These are phyloP conservation scores for Drosophila monieri DNA, from an alignment of 2,888 invertebrate species.

Conservation along the genomic window DNA sequence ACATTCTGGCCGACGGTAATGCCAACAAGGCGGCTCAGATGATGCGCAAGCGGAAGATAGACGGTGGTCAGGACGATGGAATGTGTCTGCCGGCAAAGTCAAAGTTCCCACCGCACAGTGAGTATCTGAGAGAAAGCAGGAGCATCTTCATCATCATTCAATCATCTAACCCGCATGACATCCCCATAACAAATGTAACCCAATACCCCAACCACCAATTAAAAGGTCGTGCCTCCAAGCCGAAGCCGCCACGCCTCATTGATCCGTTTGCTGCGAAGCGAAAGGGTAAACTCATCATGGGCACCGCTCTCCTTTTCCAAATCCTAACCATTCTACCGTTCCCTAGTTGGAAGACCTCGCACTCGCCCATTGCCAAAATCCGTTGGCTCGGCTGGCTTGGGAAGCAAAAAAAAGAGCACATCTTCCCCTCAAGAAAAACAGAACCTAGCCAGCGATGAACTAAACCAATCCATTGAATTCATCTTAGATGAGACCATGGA, in stretches of 20 bases:
- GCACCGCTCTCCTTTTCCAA: slow-evolving; percentile 6
- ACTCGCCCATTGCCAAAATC: slow-evolving; percentile 77
- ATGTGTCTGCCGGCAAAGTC: slow-evolving; percentile 79
- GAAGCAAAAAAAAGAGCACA: slow-evolving; percentile 30
- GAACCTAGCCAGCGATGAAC: slow-evolving; percentile 74
- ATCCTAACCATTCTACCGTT: slow-evolving; percentile 59
- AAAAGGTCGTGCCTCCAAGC: slow-evolving; percentile 61
- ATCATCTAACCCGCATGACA: slow-evolving; percentile 10
- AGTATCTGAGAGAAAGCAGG: slow-evolving; percentile 34
- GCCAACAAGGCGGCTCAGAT: slow-evolving; percentile 44
- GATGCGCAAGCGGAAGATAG: slow-evolving; percentile 85
- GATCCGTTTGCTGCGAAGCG: slow-evolving; percentile 83
- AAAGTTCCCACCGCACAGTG: slow-evolving; percentile 70
- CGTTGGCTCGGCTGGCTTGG: slow-evolving; percentile 26
- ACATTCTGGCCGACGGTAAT: slow-evolving; percentile 49
- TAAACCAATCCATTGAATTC: slow-evolving; percentile 83
- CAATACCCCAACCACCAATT: slow-evolving; percentile 18
- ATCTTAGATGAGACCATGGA: slow-evolving; percentile 80
- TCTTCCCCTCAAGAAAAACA: slow-evolving; percentile 14
- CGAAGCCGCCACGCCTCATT: slow-evolving; percentile 67
- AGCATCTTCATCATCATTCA: neutral
- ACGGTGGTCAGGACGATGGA: slow-evolving; percentile 83
- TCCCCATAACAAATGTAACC: slow-evolving; percentile 8
- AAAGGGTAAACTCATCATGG: slow-evolving; percentile 79
- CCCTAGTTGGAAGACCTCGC: slow-evolving; percentile 85